Percentiles rank a stretch among this genome's conserved stretches.
Evolutionary conservation across 2,797 vertebrate genomes (phyloP).

Genomic region (Myripristis jacobus): DNA sequence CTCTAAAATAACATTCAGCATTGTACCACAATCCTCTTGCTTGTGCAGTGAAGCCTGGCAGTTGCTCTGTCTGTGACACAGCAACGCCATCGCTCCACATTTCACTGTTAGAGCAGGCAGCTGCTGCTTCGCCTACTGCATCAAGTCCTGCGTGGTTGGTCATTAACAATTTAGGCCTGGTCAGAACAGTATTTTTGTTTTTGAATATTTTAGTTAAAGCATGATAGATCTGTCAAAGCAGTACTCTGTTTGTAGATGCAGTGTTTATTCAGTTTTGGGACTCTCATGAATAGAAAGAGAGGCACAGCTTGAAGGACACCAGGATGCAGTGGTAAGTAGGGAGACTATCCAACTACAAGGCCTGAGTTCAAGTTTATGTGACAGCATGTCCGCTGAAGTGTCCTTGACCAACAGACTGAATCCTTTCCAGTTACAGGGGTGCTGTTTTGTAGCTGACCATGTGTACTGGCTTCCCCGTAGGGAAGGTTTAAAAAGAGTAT

Average conservation of each 20-base stretch:
- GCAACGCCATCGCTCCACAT: constrained; percentile 9
- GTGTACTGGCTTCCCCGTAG: background rate
- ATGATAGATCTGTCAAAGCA: too few relatives aligned
- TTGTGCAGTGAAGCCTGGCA: constrained; percentile 2
- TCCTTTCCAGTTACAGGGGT: background rate
- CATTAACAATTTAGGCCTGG: background rate
- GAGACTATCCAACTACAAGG: too few relatives aligned
- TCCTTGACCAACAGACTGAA: background rate
- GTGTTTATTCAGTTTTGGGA: too few relatives aligned
- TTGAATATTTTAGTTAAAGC: too few relatives aligned
- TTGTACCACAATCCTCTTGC: constrained; percentile 29
- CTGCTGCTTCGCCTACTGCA: constrained; percentile 32
- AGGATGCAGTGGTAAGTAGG: too few relatives aligned
- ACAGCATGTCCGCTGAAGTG: background rate
- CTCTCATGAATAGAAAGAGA: too few relatives aligned
- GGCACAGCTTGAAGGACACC: too few relatives aligned
- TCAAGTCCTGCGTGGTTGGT: background rate
- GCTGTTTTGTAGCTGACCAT: constrained; percentile 18
- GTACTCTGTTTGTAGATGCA: too few relatives aligned
- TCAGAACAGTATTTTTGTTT: too few relatives aligned
- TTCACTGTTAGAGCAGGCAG: constrained; percentile 30
- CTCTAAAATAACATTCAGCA: constrained; percentile 34
- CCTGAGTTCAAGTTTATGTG: too few relatives aligned
- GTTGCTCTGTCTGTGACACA: too few relatives aligned
- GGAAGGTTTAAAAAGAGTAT: background rate